Evolutionary conservation across 2,797 vertebrate genomes (phyloP), one percentile per base, ranked within the genome.

Genomic region (Scleropages formosus): DNA sequence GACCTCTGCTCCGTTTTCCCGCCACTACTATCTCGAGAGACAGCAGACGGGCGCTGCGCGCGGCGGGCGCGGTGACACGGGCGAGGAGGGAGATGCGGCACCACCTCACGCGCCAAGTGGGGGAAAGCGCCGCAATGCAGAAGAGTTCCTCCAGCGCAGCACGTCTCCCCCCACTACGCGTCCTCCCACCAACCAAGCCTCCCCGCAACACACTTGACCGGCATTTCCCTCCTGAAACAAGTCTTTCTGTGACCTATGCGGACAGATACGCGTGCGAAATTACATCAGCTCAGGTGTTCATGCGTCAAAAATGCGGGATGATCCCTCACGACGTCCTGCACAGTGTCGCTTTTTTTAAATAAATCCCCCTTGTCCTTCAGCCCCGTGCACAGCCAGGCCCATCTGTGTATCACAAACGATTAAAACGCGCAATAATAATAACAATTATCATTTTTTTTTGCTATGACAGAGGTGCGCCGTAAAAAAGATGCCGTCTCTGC

Each of bases 51-150:
- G 6, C 31, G 31, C 2, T 2, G 31, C 31, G 31, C 31, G 31
- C 31, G 39, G 6, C 6, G 31, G 2, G 6, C 31, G 31, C 16
- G 16, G 31, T n/a, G 10, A 4, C 18, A 16, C 44, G 67, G 18
- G n/a, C 46, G 20, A 67, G 27, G 65, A 74, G 51, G 11, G 51
- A 75, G 8, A 56, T 24, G 31, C 31, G 31, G 31, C 31, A 68
- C 31, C 64, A 75, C 74, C 12, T 65, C 68, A 71, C 63, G 51
- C 64, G 68, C 13, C 31, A 53, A 75, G 49, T 67, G 51, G 66
- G 44, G 68, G 46, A 46, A 58, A 44, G 74, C 64, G 67, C 74
- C 67, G 74, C 74, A 75, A 75, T 75, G 74, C 74, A 75, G 74
- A 75, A 75, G 64, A 75, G 74, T 75, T 75, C 31, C 16, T 66